Base-by-base conservation (phyloP, 1,140 invertebrate genomes). In the Leptinotarsa defecta region DNA sequence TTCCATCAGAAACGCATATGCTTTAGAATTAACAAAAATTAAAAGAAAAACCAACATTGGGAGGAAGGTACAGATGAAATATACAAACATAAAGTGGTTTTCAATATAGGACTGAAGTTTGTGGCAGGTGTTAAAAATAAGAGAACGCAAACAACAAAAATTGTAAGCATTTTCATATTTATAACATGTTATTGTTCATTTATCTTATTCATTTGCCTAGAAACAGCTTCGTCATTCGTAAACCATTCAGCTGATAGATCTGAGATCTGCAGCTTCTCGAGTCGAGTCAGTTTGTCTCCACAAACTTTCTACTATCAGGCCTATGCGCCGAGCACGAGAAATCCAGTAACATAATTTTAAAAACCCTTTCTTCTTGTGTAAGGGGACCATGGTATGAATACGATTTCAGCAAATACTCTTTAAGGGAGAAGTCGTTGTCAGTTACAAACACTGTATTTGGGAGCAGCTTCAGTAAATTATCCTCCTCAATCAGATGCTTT, bases 31-130 rank as follows among this genome's bases (percentile, higher is more conserved):
- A 73, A 43, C 24, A 34, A 78, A 78, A 69, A 75, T 78, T 75
- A 62, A n/a, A n/a, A 34, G 49, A 73, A 73, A 19, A 71, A 63
- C 57, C 34, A 63, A n/a, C 43, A 70, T 52, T 75, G 22, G 4
- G 74, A 72, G 62, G 65, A 75, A 48, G 73, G 73, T 52, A 65
- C 65, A 20, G 63, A 63, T 2, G 77, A 78, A 24, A 49, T 77
- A 65, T 77, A 77, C 61, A 78, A 78, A 71, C 77, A 72, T 62
- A 78, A 77, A 57, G 15, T 74, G 27, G 57, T 24, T 78, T 78
- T 34, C 48, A 57, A 63, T 73, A 74, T 71, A 71, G 15, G 64
- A 76, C 52, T 20, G 69, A 24, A 68, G 74, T 67, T 73, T 52
- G 49, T 2, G 63, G 15, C 57, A 34, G 34, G 24, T 73, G 1